Evolutionary conservation across 2,113 vertebrate species (phyloP).

Genomic region (Monarcha castaneiventris): DNA sequence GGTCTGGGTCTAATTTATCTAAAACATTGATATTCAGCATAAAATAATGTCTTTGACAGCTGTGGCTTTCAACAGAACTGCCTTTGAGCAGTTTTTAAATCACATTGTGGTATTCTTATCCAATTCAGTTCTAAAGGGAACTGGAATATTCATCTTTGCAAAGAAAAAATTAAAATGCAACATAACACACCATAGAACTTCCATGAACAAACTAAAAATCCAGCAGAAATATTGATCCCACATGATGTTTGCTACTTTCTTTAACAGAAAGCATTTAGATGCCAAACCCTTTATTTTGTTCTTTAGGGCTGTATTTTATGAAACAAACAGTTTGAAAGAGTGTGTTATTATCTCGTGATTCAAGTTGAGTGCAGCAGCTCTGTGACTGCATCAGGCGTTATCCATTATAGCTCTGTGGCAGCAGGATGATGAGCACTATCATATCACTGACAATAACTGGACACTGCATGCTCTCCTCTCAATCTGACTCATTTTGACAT

Average conservation of each 20-base stretch:
- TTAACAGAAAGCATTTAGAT: background rate
- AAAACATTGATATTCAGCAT: background rate
- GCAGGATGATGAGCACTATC: background rate
- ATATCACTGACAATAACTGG: background rate
- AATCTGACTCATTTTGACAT: background rate
- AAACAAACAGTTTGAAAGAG: background rate
- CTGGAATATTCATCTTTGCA: background rate
- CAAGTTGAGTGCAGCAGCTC: background rate
- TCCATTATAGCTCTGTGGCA: background rate
- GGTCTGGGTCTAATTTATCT: background rate
- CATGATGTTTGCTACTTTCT: background rate
- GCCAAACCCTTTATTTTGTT: background rate
- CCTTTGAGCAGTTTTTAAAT: background rate
- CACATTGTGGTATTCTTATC: background rate
- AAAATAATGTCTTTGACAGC: background rate
- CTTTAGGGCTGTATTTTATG: background rate
- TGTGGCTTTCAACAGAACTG: background rate
- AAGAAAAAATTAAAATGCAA: background rate
- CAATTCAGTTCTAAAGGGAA: background rate
- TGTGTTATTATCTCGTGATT: background rate
- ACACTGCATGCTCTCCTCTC: background rate
- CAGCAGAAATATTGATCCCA: background rate
- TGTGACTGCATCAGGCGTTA: background rate
- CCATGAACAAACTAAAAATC: background rate
- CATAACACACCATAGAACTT: background rate